Base-by-base conservation (phyloP, 1,140 invertebrate genomes). In the Drosophila melanica region DNA sequence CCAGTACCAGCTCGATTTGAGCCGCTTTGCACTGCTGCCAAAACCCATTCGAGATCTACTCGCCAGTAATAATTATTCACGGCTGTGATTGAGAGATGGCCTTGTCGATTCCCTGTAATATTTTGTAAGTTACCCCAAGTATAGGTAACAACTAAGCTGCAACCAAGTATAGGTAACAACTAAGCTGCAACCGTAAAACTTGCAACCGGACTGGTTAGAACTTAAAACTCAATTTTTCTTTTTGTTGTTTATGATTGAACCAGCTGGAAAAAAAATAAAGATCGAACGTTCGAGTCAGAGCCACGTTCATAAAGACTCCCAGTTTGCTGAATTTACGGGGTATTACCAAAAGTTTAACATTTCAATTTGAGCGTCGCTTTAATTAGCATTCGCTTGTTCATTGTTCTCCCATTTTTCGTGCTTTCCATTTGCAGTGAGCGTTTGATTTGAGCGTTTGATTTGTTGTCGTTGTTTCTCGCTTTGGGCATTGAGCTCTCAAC, bases 371-470 rank as follows among this genome's bases (percentile, higher is more conserved):
- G 77, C 77, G 72, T 77, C 66, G 65, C 76, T 89, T 89, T 89
- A 84, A 89, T 89, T 89, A 89, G 79, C 84, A 89, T 89, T 75
- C 79, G 79, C 66, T 79, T 89, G 76, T 89, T 87, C 82, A 87
- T 86, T 87, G 82, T 86, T 79, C 81, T 87, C 65, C 33, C 33
- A 53, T 48, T 50, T 54, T 63, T 45, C 20, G 57, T 71, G 67
- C 59, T 70, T 75, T 64, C 60, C 72, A 75, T 72, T 75, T 75
- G 58, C 67, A 70, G 58, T 11, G 23, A 71, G 60, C 73, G 41
- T 75, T 75, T 75, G 67, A 70, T 75, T 71, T 75, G 67, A 71
- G 60, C 73, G 41, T 75, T 75, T 75, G 67, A 70, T 75, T 71
- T 75, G 67, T 65, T 66, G 62, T 44, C 62, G 39, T 42, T 72